Conservation (phyloP, 2,113 vertebrate species). For the Oncorhynchus clarkii region DNA sequence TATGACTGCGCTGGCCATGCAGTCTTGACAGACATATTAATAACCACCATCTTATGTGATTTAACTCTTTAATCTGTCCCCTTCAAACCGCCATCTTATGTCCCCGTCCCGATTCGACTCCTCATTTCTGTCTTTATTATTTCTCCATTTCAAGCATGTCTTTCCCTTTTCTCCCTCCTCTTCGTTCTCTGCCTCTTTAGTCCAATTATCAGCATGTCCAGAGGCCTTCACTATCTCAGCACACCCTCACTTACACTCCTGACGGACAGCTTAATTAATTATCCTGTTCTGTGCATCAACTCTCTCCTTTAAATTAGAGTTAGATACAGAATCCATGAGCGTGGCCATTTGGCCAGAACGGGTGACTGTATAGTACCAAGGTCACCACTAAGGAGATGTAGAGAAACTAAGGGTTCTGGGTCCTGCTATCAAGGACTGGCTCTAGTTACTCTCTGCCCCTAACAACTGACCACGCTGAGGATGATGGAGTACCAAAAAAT, state of each 20-base stretch:
- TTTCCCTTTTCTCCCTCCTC: not conserved
- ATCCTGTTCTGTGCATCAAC: not conserved
- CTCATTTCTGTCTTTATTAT: conserved; percentile 1
- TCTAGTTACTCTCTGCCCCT: not conserved
- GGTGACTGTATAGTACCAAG: not conserved
- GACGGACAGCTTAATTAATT: conserved; percentile 12
- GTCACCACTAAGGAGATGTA: not conserved
- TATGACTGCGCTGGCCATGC: not conserved
- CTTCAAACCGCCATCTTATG: not conserved
- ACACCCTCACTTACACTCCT: conserved; percentile 4
- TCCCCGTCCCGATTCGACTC: not conserved
- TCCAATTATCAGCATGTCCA: not conserved
- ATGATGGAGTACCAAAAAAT: not conserved
- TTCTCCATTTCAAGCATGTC: conserved; percentile 1
- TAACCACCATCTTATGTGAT: not conserved
- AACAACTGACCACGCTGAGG: not conserved
- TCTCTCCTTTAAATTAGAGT: not conserved
- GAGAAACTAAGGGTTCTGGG: not conserved
- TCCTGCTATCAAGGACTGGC: not conserved
- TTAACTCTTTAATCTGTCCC: not conserved
- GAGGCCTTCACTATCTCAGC: conserved; percentile 1
- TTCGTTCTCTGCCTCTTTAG: not conserved
- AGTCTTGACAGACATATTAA: conserved; percentile 5
- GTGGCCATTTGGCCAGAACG: not conserved
- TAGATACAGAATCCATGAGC: not conserved